Evolutionary conservation across 2,113 vertebrate species (phyloP), one percentile per base, ranked within the genome.

Genomic region (Chaetops frenatus): DNA sequence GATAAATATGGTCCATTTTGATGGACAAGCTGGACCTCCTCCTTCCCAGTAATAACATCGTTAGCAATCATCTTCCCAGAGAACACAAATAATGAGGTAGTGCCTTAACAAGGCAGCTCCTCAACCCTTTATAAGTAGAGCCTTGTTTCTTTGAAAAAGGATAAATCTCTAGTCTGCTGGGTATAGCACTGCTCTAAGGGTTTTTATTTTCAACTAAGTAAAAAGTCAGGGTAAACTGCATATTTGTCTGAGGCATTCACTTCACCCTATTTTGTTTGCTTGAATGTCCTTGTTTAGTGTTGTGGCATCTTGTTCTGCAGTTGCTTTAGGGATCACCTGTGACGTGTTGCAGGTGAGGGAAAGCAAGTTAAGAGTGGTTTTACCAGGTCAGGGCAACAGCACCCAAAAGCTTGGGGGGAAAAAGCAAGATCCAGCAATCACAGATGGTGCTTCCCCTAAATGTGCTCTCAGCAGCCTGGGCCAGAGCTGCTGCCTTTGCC

Each of bases 81-180:
- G 45, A 80, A 45, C 56, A 71, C 71, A 90, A 44, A 80, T 80
- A 94, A 96, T 45, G 67, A 93, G 67, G 24, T 2, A n/a, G 42
- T 73, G 74, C 8, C 64, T 96, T 88, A 88, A 83, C 64, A 38
- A 88, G 79, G 62, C 82, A 81, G 42, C 15, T 95, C 74, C 38
- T 86, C 79, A 50, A 14, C 14, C 12, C 74, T 62, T 88, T 47
- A 2, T 21, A 38, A 72, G 62, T 1, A 57, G 15, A 73, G 36
- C 38, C 42, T 66, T 0, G 0, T 88, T 94, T 85, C 69, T 51
- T 73, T 36, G 20, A 11, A 14, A 24, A 17, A 29, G 42, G 17
- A 65, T 56, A 48, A 21, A 25, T 4, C 45, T 61, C 54, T 51
- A 5, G 51, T 54, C 50, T 61, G 31, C 70, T 79, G 70, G 24